Conservation (phyloP, 2,888 invertebrate species). For the Desoria tigrina region DNA sequence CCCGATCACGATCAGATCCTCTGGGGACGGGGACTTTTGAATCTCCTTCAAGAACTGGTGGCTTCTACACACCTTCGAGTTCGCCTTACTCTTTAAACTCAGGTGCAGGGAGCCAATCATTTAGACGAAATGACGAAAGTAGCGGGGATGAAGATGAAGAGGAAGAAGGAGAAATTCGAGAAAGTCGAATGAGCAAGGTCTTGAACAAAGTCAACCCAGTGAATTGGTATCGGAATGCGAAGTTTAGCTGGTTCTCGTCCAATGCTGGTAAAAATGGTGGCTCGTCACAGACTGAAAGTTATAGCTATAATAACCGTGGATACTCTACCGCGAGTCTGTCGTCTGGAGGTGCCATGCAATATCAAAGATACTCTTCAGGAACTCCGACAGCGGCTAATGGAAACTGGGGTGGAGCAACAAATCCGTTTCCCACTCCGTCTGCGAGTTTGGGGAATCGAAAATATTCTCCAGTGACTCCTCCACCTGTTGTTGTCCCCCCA, state of each 20-base stretch:
- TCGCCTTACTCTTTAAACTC: slow-evolving; percentile 18
- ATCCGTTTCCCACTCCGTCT: no score
- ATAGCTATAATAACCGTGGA: not conserved
- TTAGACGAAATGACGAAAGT: slow-evolving; percentile 1
- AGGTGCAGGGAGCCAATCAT: slow-evolving; percentile 3
- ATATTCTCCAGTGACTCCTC: slow-evolving; percentile 13
- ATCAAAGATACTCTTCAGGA: not conserved
- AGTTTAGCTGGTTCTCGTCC: no score
- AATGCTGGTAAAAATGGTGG: no score
- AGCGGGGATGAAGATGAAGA: slow-evolving; percentile 7
- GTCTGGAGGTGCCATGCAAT: not conserved
- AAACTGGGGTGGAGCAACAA: slow-evolving; percentile 4
- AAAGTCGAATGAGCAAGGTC: slow-evolving; percentile 2
- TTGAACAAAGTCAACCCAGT: slow-evolving; percentile 21
- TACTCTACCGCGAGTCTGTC: slow-evolving; percentile 3
- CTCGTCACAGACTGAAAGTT: not conserved
- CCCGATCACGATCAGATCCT: slow-evolving; percentile 1
- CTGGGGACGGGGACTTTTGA: not conserved
- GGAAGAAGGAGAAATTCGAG: not conserved
- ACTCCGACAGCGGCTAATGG: not conserved
- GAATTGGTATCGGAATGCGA: slow-evolving; percentile 12
- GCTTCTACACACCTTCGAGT: not conserved
- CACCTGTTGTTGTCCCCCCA: slow-evolving; percentile 17
- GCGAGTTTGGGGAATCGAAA: not conserved
- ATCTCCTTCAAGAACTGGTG: not conserved